These are phyloP conservation scores for Oreochromis grahami DNA, from an alignment of 2,797 vertebrate genomes.

Conservation along the genomic window DNA sequence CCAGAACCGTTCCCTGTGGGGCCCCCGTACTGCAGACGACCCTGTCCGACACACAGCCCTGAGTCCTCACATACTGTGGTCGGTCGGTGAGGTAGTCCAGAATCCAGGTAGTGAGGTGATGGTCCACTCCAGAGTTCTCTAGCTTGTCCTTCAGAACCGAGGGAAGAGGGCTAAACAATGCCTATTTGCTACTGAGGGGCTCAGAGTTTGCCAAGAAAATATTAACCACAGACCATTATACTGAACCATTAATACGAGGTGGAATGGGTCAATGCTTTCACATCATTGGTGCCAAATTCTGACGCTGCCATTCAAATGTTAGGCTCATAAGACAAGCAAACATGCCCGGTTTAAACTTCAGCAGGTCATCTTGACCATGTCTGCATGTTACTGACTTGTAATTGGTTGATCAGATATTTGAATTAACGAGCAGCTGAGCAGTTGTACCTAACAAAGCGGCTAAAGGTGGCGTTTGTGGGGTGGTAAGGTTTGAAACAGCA, in stretches of 20 bases:
- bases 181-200: neutral
- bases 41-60: no score
- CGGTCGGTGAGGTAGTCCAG: no score
- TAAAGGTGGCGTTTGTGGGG: neutral
- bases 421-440: neutral
- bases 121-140: no score
- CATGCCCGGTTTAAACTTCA: neutral
- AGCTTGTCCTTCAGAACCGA: no score
- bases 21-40: no score
- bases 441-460: neutral
- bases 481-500: neutral
- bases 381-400: neutral
- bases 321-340: neutral
- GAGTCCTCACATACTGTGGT: no score
- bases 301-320: neutral
- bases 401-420: neutral
- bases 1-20: no score
- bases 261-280: neutral
- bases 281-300: neutral
- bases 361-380: neutral
- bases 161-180: neutral
- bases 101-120: no score
- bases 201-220: neutral
- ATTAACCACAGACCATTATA: no score
- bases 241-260: neutral